phyloP scores from a whole-genome alignment of 2,113 vertebrate genomes.

The Xenus cinereus region DNA sequence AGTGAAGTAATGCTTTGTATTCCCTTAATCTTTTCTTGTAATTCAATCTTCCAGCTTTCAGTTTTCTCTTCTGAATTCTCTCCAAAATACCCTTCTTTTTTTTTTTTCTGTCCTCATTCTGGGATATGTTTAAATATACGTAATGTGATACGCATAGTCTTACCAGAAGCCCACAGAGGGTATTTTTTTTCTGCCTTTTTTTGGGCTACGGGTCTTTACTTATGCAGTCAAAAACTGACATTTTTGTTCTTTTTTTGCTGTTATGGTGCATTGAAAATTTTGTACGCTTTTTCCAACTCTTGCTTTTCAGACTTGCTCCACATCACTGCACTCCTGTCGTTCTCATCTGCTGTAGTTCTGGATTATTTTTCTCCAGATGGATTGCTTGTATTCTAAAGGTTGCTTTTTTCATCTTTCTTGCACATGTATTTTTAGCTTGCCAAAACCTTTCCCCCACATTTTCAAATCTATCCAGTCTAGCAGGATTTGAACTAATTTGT shows the following conservation, averaged over 20 bases:
- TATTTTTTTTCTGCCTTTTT: not conserved
- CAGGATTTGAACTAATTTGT: conserved; percentile 23
- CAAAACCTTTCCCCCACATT: not conserved
- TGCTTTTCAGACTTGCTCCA: conserved; percentile 11
- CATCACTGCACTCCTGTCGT: conserved; percentile 39
- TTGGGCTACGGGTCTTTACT: not conserved
- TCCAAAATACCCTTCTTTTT: not conserved
- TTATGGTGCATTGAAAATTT: not conserved
- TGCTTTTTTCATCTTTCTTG: conserved; percentile 51
- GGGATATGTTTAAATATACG: not conserved
- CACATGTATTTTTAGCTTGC: conserved; percentile 52
- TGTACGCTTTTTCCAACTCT: not conserved
- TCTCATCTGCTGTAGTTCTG: conserved; percentile 41
- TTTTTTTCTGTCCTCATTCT: not conserved
- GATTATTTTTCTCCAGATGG: conserved; percentile 60
- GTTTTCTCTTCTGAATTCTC: not conserved
- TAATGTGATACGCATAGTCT: conserved; percentile 10
- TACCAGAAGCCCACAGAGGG: not conserved
- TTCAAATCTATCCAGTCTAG: conserved; percentile 31
- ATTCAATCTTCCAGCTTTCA: not conserved
- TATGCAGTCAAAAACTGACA: not conserved
- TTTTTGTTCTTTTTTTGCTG: not conserved
- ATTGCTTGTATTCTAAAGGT: conserved; percentile 47
- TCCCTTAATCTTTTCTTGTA: conserved; percentile 43
- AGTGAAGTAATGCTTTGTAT: conserved; percentile 47